Conservation (phyloP, 2,113 vertebrate genomes). For the Oenanthe melanoleuca region DNA sequence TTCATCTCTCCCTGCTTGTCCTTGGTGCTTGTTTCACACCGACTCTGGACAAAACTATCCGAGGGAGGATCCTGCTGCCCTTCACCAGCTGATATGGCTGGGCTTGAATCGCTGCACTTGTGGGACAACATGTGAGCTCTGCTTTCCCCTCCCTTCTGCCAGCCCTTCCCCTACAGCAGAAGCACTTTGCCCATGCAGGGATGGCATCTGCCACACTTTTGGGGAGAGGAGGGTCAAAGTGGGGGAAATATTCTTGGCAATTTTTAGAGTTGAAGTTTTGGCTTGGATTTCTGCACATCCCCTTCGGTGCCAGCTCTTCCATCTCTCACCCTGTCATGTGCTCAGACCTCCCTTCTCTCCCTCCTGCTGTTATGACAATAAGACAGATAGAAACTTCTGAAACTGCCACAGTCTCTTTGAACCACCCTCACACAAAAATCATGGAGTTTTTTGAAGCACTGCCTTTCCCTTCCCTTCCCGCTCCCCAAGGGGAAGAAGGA, state of each 20-base stretch:
- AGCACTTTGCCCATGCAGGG: not conserved
- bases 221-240: not conserved
- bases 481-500: constrained; percentile 37
- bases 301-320: not conserved
- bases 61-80: constrained; percentile 41
- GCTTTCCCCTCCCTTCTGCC: not conserved
- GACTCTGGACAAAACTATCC: not conserved
- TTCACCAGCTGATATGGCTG: not conserved
- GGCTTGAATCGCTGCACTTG: not conserved
- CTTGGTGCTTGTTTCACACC: not conserved
- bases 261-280: not conserved
- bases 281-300: not conserved
- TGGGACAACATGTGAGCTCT: not conserved
- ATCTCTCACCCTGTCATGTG: not conserved
- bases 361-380: not conserved
- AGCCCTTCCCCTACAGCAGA: not conserved
- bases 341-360: not conserved
- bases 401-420: not conserved
- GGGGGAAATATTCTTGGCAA: not conserved
- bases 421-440: not conserved
- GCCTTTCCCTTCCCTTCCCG: not conserved
- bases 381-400: not conserved
- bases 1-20: constrained; percentile 17
- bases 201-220: not conserved
- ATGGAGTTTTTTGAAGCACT: not conserved